Conservation (phyloP, 2,113 vertebrate genomes). For the Rynchops niger region DNA sequence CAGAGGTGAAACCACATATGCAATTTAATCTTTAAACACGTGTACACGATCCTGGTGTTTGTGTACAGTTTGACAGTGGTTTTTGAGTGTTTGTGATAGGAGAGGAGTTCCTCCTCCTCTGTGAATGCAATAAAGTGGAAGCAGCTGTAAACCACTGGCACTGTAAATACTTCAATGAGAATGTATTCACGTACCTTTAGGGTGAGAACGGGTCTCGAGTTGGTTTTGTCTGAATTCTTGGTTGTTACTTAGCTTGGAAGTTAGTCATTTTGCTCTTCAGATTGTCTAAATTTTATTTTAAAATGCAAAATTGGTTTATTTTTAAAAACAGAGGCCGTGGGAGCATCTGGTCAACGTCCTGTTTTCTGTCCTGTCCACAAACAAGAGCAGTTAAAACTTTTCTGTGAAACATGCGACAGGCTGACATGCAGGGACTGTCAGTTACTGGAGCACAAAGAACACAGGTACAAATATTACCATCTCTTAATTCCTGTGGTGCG, state of each 20-base stretch:
- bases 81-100: neutral
- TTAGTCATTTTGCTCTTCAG: neutral
- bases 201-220: neutral
- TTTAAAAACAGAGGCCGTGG: constrained; percentile 86
- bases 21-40: neutral
- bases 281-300: constrained; percentile 27
- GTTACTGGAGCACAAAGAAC: constrained; percentile 97
- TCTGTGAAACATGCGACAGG: constrained; percentile 97
- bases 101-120: neutral
- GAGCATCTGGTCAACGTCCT: constrained; percentile 89
- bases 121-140: neutral
- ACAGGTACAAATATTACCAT: constrained; percentile 83
- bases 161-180: neutral
- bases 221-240: neutral
- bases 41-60: neutral
- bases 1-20: neutral
- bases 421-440: constrained; percentile 98
- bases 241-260: neutral
- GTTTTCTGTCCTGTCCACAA: constrained; percentile 98
- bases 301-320: constrained; percentile 65
- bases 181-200: neutral
- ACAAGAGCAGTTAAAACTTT: constrained; percentile 97
- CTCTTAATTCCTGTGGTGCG: neutral
- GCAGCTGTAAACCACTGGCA: neutral
- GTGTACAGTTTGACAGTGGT: neutral